Evolutionary conservation across 2,888 invertebrate species (phyloP), one percentile per base, ranked within the genome.

Genomic region (Loripinus fragilis): DNA sequence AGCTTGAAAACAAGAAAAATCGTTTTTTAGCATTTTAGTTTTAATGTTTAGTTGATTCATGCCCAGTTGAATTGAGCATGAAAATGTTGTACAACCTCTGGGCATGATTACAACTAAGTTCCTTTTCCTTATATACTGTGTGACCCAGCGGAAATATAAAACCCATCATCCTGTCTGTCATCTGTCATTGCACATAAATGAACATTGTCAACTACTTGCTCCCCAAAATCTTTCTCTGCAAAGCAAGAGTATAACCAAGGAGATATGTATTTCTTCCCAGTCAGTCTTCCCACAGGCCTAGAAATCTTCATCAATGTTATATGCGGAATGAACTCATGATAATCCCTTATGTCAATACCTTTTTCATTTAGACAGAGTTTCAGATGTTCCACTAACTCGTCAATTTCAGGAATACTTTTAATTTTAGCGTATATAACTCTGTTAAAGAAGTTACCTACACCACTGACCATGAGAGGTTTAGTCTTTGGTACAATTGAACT

Each of bases 291-390:
- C 17, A 91, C 88, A 0, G 92, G 90, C 12, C 93, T 87, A n/a
- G 91, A 90, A 0, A 93, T 86, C 78, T 94, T 94, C 86, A 94
- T 88, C 17, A 94, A 73, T 12, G 94, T 94, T 89, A 94, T 90
- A 83, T 94, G 94, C 5, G 94, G 94, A 8, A 93, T 91, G 84
- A 89, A 94, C 20, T 93, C 93, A 87, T 92, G 92, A 42, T 89
- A 89, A 78, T 94, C 94, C n/a, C 92, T 88, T 12, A 93, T 90
- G 17, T 90, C 89, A 7, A 94, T 83, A 3, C 92, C 93, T 23
- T 85, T 86, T 45, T 89, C 85, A 20, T 78, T 80, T 25, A 94
- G 72, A 81, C 88, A 83, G 17, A 88, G 77, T 74, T 90, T 90
- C 20, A 94, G 66, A 38, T 90, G 85, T 8, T 93, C 85, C 20